Evolutionary conservation across 1,140 invertebrate genomes (phyloP).

Genomic region (Drosophila pruinosa): DNA sequence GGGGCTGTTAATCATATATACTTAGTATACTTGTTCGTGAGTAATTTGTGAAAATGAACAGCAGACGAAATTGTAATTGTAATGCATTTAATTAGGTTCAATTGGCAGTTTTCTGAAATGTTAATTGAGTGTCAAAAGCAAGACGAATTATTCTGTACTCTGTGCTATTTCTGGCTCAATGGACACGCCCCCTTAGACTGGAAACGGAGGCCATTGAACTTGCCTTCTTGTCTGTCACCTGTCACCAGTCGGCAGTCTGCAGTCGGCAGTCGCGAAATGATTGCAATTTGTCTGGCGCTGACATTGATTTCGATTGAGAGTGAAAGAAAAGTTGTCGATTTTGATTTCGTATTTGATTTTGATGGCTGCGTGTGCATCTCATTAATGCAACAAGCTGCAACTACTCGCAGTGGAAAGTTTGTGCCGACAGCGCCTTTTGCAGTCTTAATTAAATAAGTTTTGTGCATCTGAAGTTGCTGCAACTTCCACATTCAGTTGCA

Average conservation of each 20-base stretch:
- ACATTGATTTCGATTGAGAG: constrained; percentile 64
- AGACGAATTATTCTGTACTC: constrained; percentile 15
- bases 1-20: constrained; percentile 1
- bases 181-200: constrained; percentile 39
- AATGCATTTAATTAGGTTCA: constrained; percentile 30
- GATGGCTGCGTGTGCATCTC: constrained; percentile 37
- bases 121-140: constrained; percentile 60
- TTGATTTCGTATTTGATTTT: constrained; percentile 46
- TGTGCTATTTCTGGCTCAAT: constrained; percentile 48
- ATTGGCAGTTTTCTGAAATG: constrained; percentile 25
- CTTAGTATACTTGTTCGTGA: neutral
- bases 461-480: constrained; percentile 21
- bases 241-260: too few relatives aligned
- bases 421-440: constrained; percentile 36
- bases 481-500: constrained; percentile 20
- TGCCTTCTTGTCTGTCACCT: constrained; percentile 14
- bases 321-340: constrained; percentile 10
- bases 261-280: neutral
- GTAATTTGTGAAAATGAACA: constrained; percentile 23
- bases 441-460: constrained; percentile 74
- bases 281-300: constrained; percentile 31
- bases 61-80: constrained; percentile 4
- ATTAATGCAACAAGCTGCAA: constrained; percentile 53
- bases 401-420: constrained; percentile 14
- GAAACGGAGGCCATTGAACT: constrained; percentile 57